phyloP scores from a whole-genome alignment of 2,113 vertebrate species.

The Perca fluviatilis region DNA sequence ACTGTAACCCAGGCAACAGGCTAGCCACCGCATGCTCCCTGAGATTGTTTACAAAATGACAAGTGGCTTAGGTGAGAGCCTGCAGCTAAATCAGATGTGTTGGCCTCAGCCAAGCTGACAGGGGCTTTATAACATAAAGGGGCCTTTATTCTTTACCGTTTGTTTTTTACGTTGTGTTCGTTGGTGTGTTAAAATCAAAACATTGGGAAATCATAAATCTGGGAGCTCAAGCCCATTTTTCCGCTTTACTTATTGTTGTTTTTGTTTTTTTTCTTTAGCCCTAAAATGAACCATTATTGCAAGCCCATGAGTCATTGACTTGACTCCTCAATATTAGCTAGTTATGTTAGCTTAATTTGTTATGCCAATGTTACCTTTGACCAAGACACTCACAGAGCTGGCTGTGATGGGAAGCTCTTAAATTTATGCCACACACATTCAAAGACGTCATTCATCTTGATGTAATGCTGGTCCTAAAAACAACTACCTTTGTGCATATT shows the following conservation, averaged over 20 bases:
- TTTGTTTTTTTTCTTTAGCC: conserved; percentile 1
- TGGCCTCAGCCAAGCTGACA: conserved; percentile 22
- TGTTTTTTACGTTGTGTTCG: background rate
- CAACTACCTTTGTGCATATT: conserved; percentile 15
- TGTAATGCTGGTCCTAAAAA: conserved; percentile 27
- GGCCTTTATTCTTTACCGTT: conserved; percentile 6
- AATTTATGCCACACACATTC: conserved; percentile 23
- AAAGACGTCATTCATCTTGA: conserved; percentile 16
- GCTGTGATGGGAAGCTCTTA: background rate
- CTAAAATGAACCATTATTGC: conserved; percentile 11
- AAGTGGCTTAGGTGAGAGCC: conserved; percentile 53
- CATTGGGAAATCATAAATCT: conserved; percentile 30
- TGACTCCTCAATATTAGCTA: background rate
- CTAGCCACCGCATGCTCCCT: conserved; percentile 54
- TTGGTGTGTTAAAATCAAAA: background rate
- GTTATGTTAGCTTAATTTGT: background rate
- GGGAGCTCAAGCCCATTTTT: background rate
- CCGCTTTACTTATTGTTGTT: background rate
- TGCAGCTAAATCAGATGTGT: conserved; percentile 50
- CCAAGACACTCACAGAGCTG: background rate
- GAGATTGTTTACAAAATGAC: conserved; percentile 78
- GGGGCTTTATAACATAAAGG: conserved; percentile 9
- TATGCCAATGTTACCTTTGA: background rate
- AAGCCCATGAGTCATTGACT: conserved; percentile 3
- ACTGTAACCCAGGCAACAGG: conserved; percentile 79